phyloP scores from a whole-genome alignment of 2,113 vertebrate genomes.

The Gallinago media region DNA sequence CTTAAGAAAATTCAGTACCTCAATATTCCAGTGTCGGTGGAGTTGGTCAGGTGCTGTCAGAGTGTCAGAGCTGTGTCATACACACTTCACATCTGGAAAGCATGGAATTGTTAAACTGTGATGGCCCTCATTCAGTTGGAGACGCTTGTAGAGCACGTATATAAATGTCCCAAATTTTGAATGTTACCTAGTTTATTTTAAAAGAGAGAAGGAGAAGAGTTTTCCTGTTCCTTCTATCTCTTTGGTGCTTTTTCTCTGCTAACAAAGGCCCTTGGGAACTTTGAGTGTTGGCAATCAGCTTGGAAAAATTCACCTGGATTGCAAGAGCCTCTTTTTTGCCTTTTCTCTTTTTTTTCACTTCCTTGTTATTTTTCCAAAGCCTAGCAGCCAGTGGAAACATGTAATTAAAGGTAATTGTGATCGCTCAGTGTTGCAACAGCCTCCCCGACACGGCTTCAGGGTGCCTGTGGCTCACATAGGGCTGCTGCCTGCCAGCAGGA shows the following conservation, averaged over 20 bases:
- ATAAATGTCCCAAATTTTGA: not conserved
- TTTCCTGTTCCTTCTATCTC: not conserved
- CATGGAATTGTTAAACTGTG: not conserved
- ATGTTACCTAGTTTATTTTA: not conserved
- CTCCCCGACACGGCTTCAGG: not conserved
- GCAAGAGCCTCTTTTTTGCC: not conserved
- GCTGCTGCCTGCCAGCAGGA: not conserved
- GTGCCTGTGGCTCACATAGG: not conserved
- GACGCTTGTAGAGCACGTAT: not conserved
- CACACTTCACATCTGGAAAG: not conserved
- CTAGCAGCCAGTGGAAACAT: not conserved
- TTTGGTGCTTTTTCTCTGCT: not conserved
- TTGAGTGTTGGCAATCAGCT: slow-evolving; percentile 20
- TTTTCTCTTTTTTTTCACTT: not conserved
- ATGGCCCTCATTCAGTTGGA: not conserved
- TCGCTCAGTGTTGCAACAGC: not conserved
- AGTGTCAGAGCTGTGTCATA: not conserved
- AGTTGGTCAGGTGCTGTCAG: not conserved
- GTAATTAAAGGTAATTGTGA: slow-evolving; percentile 18
- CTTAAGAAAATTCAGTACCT: not conserved
- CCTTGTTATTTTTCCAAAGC: not conserved
- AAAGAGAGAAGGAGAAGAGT: not conserved
- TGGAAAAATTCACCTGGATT: slow-evolving; percentile 31
- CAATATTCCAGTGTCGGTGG: accelerated
- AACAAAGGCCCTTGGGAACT: slow-evolving; percentile 23